Evolutionary conservation across 2,113 vertebrate species (phyloP), one percentile per base, ranked within the genome.

Genomic region (Todiramphus saurophagus): DNA sequence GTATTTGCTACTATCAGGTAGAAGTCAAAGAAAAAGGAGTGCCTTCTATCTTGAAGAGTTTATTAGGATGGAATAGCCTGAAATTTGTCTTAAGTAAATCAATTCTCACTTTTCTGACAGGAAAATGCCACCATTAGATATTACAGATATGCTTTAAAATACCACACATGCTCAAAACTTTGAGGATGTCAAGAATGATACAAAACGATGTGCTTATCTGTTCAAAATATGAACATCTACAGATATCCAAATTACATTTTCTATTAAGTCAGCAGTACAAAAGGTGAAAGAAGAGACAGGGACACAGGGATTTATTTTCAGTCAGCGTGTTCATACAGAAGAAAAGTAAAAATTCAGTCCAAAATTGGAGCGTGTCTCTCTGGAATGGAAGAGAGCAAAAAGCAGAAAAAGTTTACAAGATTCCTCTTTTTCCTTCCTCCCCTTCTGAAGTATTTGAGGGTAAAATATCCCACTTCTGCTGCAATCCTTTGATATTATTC

Each of bases 21-120:
- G 88, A 88, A 94, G 88, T 94, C 85, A 93, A 60, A 90, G 88
- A 89, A 90, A 83, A 68, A 94, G 56, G 81, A 89, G 33, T 74
- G 44, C 31, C 64, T 93, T 88, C 79, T 86, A 60, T 83, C 79
- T 88, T 86, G 37, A 95, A 89, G 92, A 87, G 83, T 86, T 92
- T 94, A 92, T 96, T 83, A 87, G 83, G 74, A 53, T 58, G 48
- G 48, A 93, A 92, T 92, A 78, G 83, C 60, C 92, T 94, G 80
- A 90, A 95, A 88, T 96, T 79, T 95, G 53, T 92, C 85, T 92
- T 63, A 90, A 90, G 76, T 70, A 83, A 94, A 93, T 93, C 64
- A 72, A 25, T 81, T 92, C 30, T 72, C 76, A 62, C 68, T 93
- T 87, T 86, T 93, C 75, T 90, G 75, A 89, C 88, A 94, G 76